Base-by-base conservation (phyloP, 2,888 invertebrate species). In the Drosophila pseudotalamancana region DNA sequence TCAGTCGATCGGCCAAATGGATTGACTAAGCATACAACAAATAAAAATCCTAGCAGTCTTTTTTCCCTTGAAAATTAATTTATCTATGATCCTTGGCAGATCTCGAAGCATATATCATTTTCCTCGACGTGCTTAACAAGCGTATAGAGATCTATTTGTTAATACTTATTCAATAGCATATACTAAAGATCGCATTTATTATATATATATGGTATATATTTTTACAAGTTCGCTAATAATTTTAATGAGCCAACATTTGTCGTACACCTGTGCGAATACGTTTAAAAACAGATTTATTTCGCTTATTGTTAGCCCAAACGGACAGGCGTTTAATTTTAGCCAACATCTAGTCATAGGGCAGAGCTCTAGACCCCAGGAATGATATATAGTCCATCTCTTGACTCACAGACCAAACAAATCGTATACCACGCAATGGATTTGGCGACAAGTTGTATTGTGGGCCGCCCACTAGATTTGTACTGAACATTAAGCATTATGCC, bases 261-360 rank as follows among this genome's bases (percentile, higher is more conserved):
- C 72, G 39, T 80, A 80, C 81, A 82, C 81, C 81, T 82, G 81
- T 80, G 81, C 61, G 60, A 72, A 82, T 80, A 59, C 87, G 81
- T 82, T 82, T 84, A 82, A 81, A 87, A 87, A 84, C 67, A 80
- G 81, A 82, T 82, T 87, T 82, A 43, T 82, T 83, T 85, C 51
- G 55, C 50, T 27, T 54, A 54, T 73, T 57, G 71, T 70, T 69
- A 39, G 53, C 50, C 29, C 54, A 60, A 57, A 32, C 46, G 46
- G 79, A 79, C 71, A 79, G 54, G 18, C 54, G 46, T 80, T 86
- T 80, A 79, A 85, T 45, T 83, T 79, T 86, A 86, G 83, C 61
- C 55, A 56, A 42, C 39, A 27, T 50, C 55, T 63, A 77, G 68
- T 61, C 77, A 68, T 42, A 29, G 11, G 31, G 6, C 18, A 9